Evolutionary conservation across 2,888 invertebrate genomes (phyloP).

Genomic region (Cephus spinipes): DNA sequence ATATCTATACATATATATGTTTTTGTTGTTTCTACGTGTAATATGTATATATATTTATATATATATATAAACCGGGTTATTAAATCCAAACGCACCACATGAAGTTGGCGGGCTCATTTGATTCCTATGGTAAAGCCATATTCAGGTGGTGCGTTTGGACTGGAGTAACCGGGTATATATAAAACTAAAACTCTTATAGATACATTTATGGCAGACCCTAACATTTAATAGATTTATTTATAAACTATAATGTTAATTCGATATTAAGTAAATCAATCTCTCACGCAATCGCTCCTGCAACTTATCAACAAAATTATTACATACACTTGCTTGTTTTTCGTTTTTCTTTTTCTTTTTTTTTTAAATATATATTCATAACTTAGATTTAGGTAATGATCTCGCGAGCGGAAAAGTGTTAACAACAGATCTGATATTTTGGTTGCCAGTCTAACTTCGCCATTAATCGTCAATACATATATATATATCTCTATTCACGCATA

Average conservation of each 20-base stretch:
- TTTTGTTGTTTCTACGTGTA: background rate
- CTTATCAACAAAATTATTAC: slow-evolving; percentile 45
- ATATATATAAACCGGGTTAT: background rate
- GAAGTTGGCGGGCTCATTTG: too few relatives aligned
- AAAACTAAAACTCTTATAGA: slow-evolving; percentile 41
- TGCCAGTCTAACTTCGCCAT: background rate
- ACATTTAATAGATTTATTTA: slow-evolving; percentile 42
- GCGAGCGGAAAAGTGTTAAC: slow-evolving; percentile 44
- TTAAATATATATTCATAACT: slow-evolving; percentile 40
- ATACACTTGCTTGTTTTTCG: slow-evolving; percentile 38
- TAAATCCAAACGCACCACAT: too few relatives aligned
- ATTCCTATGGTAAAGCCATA: too few relatives aligned
- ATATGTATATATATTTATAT: background rate
- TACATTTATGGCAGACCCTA: slow-evolving; percentile 59
- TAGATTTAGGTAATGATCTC: slow-evolving; percentile 48
- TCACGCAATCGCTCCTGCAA: slow-evolving; percentile 49
- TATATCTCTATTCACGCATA: background rate
- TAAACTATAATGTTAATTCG: slow-evolving; percentile 40
- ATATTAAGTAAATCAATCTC: slow-evolving; percentile 62
- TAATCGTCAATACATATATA: background rate
- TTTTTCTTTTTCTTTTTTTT: slow-evolving; percentile 31
- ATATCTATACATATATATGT: background rate
- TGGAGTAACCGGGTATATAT: background rate
- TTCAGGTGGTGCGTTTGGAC: too few relatives aligned
- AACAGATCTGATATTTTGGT: slow-evolving; percentile 38